Evolutionary conservation across 2,888 invertebrate species (phyloP).

Genomic region (Anoplius nigerrimus): DNA sequence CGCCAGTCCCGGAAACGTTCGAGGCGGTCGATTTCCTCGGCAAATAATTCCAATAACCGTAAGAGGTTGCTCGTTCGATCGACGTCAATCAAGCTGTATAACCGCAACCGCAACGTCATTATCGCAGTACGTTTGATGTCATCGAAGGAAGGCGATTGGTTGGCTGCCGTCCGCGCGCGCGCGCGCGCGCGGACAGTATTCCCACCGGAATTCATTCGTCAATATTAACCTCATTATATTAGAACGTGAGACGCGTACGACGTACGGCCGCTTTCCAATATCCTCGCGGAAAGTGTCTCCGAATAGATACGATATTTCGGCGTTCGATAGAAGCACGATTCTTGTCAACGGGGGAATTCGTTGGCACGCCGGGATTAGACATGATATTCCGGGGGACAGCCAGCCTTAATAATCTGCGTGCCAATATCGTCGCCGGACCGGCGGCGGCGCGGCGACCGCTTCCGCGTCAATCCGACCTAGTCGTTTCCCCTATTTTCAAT

Average conservation of each 20-base stretch:
- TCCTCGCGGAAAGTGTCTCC: no score
- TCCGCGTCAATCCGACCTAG: no score
- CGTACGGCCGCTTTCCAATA: not conserved
- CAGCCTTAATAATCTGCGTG: no score
- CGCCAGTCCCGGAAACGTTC: not conserved
- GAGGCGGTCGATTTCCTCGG: not conserved
- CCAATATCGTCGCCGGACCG: no score
- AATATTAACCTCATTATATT: slow-evolving; percentile 49
- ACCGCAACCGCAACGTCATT: slow-evolving; percentile 27
- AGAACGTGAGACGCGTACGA: slow-evolving; percentile 34
- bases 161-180: no score
- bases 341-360: no score
- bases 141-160: slow-evolving; percentile 28
- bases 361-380: no score
- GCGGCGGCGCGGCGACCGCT: no score
- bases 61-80: slow-evolving; percentile 9
- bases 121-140: slow-evolving; percentile 23
- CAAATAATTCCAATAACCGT: not conserved
- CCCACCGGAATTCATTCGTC: slow-evolving; percentile 51
- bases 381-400: no score
- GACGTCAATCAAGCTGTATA: slow-evolving; percentile 19
- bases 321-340: no score
- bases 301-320: no score
- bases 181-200: slow-evolving; percentile 46
- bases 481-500: slow-evolving; percentile 21